phyloP scores from a whole-genome alignment of 2,797 vertebrate species.

The Apogon hyalosoma region DNA sequence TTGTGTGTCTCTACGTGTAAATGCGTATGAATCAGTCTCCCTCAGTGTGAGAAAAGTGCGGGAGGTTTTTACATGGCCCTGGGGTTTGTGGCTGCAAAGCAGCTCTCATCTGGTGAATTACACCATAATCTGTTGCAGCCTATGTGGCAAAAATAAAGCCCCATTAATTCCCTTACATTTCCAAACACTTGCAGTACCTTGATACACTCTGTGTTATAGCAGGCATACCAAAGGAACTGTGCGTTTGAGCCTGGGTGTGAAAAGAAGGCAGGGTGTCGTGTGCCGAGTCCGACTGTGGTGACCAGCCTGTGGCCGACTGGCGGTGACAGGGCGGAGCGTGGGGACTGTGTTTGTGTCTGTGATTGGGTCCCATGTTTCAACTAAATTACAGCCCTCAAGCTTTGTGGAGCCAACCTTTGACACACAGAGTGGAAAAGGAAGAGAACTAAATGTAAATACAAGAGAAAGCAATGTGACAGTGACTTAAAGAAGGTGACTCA shows the following conservation, averaged over 20 bases:
- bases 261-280: slow-evolving; percentile 66
- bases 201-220: slow-evolving; percentile 4
- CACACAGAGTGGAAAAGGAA: slow-evolving; percentile 40
- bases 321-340: slow-evolving; percentile 65
- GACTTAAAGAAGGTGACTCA: slow-evolving; percentile 13
- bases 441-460: slow-evolving; percentile 39
- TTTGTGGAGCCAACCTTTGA: slow-evolving; percentile 64
- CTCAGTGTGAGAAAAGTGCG: slow-evolving; percentile 65
- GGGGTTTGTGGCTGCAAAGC: slow-evolving; percentile 68
- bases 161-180: slow-evolving; percentile 54
- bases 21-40: slow-evolving; percentile 50
- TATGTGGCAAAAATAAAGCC: slow-evolving; percentile 57
- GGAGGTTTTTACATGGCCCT: slow-evolving; percentile 62
- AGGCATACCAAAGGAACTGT: not conserved
- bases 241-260: slow-evolving; percentile 27
- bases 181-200: slow-evolving; percentile 34
- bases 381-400: slow-evolving; percentile 71
- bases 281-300: slow-evolving; percentile 73
- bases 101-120: slow-evolving; percentile 74
- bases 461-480: slow-evolving; percentile 23
- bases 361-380: slow-evolving; percentile 64
- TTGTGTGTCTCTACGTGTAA: slow-evolving; percentile 29
- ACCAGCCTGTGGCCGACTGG: slow-evolving; percentile 70
- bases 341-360: slow-evolving; percentile 72
- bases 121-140: slow-evolving; percentile 71